Base-by-base conservation (phyloP, 2,888 invertebrate genomes). In the Scelioninae gen. 2 region DNA sequence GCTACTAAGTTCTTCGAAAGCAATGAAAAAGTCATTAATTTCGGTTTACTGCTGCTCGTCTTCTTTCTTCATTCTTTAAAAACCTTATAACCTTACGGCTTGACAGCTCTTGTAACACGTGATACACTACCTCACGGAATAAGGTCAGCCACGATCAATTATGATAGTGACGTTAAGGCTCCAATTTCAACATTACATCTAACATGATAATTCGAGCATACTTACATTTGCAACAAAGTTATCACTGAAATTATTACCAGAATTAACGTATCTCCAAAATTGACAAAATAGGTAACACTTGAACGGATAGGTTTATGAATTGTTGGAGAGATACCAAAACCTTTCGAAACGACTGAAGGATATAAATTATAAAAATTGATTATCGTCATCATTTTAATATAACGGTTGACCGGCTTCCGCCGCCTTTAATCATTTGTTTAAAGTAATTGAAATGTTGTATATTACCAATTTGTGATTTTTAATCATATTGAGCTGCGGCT, bases 111-210 rank as follows among this genome's bases (percentile, higher is more conserved):
- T 3, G 11, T n/a, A 19, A 19, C 41, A 41, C 41, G 41, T 41
- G 41, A 41, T n/a, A 41, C 6, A 35, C 11, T 6, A 35, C 1
- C n/a, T 35, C n/a, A 7, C 16, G 16, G 16, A 39, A 39, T 10
- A 16, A 39, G 39, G 15, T 9, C 13, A 9, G 11, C 13, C 35
- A 11, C 55, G 46, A 65, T 65, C 55, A 46, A 65, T 65, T 33
- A 19, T 43, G 48, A 43, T 28, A 10, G n/a, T n/a, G n/a, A 25
- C 39, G n/a, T 39, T 16, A 39, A 39, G 16, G n/a, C 16, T 39
- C n/a, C n/a, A n/a, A n/a, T n/a, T n/a, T n/a, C n/a, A n/a, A n/a
- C n/a, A n/a, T n/a, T n/a, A n/a, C n/a, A n/a, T n/a, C n/a, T n/a
- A 28, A 10, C 9, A 19, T 35, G 25, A 58, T 11, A n/a, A 41